phyloP scores from a whole-genome alignment of 2,113 vertebrate genomes.

The Oreotrochilus melanogaster region DNA sequence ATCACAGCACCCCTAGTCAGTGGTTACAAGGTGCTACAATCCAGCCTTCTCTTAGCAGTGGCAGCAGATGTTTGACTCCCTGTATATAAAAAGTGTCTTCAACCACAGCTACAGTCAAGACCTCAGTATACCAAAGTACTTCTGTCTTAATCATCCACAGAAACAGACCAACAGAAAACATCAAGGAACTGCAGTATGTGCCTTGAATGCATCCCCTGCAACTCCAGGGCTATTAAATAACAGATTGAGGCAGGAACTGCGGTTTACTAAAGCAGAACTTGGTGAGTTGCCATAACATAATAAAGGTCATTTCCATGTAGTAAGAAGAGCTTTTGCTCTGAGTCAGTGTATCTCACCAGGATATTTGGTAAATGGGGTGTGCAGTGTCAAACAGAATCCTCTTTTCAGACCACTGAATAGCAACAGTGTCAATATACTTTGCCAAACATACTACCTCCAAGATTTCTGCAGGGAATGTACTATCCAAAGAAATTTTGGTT shows the following conservation, averaged over 20 bases:
- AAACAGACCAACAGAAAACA: not conserved
- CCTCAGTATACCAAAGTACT: not conserved
- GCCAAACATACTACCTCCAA: not conserved
- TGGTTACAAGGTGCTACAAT: not conserved
- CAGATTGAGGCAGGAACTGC: not conserved
- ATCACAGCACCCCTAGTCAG: not conserved
- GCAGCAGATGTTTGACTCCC: not conserved
- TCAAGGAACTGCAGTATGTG: not conserved
- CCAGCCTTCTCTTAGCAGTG: not conserved
- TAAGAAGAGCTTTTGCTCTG: not conserved
- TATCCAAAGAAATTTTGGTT: not conserved
- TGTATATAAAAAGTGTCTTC: not conserved
- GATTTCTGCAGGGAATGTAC: not conserved
- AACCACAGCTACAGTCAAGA: not conserved
- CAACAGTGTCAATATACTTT: not conserved
- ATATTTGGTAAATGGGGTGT: not conserved
- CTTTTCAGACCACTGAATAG: slow-evolving; percentile 29
- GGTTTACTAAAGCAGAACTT: slow-evolving; percentile 22
- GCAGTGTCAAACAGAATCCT: not conserved
- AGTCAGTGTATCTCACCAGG: not conserved
- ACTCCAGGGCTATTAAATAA: not conserved
- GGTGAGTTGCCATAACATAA: not conserved
- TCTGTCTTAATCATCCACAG: not conserved
- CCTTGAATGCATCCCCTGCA: not conserved
- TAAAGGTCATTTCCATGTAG: slow-evolving; percentile 19